Conservation (phyloP, 2,888 invertebrate species). For the Electrophaes corylata region DNA sequence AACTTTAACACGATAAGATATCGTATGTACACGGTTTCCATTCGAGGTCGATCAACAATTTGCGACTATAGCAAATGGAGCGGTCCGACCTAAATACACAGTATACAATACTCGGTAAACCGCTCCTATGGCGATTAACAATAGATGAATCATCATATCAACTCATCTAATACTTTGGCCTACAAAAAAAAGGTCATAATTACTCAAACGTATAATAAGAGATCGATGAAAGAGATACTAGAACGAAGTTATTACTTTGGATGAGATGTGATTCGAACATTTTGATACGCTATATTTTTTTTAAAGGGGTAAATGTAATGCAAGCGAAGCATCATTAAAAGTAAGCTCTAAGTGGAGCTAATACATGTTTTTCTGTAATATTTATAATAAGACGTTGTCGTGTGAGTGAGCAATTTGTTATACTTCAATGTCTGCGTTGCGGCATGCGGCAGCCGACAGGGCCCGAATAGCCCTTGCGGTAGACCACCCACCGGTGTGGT, state of each 20-base stretch:
- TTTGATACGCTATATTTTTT: conserved; percentile 6
- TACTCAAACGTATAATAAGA: conserved; percentile 34
- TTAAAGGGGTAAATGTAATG: conserved; percentile 6
- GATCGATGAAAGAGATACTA: conserved; percentile 35
- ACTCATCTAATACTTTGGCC: conserved; percentile 60
- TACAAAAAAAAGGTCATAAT: conserved; percentile 52
- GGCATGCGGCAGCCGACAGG: conserved; percentile 27
- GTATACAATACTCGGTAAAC: conserved; percentile 55
- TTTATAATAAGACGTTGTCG: conserved; percentile 38
- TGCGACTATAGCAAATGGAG: conserved; percentile 78
- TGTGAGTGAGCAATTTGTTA: conserved; percentile 44
- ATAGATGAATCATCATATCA: conserved; percentile 71
- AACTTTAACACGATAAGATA: conserved; percentile 72
- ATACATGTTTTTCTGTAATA: conserved; percentile 12
- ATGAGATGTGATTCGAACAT: conserved; percentile 13
- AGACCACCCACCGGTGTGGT: conserved; percentile 56
- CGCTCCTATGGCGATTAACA: conserved; percentile 77
- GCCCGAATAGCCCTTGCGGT: conserved; percentile 53
- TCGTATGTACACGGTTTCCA: conserved; percentile 62
- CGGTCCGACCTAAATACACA: conserved; percentile 77
- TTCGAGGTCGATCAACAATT: conserved; percentile 80
- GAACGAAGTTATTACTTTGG: conserved; percentile 20
- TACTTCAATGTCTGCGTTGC: conserved; percentile 41
- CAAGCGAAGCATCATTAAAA: conserved; percentile 1
- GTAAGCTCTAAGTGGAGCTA: conserved; percentile 5